These are phyloP conservation scores for Diadophis punctatus DNA, from an alignment of 2,113 vertebrate genomes.

Conservation along the genomic window DNA sequence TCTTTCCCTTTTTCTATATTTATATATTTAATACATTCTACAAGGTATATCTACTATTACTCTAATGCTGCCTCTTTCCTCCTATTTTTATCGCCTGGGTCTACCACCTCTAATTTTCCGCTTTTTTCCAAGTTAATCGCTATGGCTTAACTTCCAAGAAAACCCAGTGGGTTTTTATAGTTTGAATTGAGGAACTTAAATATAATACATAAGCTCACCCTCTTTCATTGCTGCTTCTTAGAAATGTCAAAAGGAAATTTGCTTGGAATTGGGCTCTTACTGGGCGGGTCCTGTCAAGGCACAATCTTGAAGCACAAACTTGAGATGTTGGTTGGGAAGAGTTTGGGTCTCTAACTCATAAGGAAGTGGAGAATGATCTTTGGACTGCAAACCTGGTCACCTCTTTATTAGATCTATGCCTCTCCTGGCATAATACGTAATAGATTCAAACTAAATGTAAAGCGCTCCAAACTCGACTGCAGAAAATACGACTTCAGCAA, in stretches of 20 bases:
- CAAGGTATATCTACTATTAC: too few species aligned
- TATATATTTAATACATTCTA: too few species aligned
- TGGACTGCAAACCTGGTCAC: background rate
- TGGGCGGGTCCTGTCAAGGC: background rate
- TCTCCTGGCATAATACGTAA: background rate
- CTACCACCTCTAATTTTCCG: too few species aligned
- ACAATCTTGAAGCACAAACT: background rate
- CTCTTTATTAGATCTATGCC: background rate
- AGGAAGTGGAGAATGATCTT: background rate
- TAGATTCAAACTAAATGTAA: too few species aligned
- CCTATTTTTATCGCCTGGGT: too few species aligned
- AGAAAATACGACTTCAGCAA: too few species aligned
- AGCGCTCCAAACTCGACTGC: too few species aligned
- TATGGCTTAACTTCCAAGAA: too few species aligned
- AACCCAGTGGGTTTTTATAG: background rate
- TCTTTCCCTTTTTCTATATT: too few species aligned
- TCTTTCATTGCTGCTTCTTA: background rate
- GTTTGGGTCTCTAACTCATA: background rate
- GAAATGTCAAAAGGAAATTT: background rate
- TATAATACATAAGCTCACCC: background rate
- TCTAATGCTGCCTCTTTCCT: too few species aligned
- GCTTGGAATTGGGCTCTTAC: background rate
- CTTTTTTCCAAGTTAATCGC: too few species aligned
- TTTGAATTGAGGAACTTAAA: constrained; percentile 1
- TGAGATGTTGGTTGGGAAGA: background rate